Conservation (phyloP, 2,888 invertebrate genomes). For the Torymus auratus region DNA sequence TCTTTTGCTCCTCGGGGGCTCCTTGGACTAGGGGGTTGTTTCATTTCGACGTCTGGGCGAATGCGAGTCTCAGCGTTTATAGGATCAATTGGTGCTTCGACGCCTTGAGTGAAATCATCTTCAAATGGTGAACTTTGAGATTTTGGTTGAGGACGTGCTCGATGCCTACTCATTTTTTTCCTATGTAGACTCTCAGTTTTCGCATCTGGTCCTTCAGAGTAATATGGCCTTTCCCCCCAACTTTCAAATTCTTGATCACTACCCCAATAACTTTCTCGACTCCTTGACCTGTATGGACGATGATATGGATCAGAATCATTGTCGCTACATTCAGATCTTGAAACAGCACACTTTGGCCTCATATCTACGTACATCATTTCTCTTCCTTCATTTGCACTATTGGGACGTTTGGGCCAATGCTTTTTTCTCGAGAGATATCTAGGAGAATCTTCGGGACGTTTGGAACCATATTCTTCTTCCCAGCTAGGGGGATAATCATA, state of each 20-base stretch:
- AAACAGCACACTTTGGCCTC: slow-evolving; percentile 70
- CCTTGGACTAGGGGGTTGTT: slow-evolving; percentile 66
- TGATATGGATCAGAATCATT: slow-evolving; percentile 73
- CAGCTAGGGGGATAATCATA: slow-evolving; percentile 69
- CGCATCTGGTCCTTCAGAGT: slow-evolving; percentile 72
- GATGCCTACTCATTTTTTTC: slow-evolving; percentile 72
- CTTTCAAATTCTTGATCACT: slow-evolving; percentile 75
- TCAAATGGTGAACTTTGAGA: slow-evolving; percentile 81
- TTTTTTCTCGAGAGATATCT: slow-evolving; percentile 71
- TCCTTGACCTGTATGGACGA: slow-evolving; percentile 72
- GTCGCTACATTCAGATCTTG: slow-evolving; percentile 75
- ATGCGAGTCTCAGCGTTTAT: slow-evolving; percentile 66
- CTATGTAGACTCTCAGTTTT: slow-evolving; percentile 73
- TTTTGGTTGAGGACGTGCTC: slow-evolving; percentile 65
- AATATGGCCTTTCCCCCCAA: slow-evolving; percentile 73
- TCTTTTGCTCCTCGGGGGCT: slow-evolving; percentile 65
- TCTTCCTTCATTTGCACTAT: slow-evolving; percentile 74
- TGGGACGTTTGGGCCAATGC: slow-evolving; percentile 74
- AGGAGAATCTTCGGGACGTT: slow-evolving; percentile 72
- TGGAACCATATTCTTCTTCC: slow-evolving; percentile 71
- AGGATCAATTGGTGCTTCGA: slow-evolving; percentile 69
- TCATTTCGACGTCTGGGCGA: slow-evolving; percentile 64
- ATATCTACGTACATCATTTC: slow-evolving; percentile 70
- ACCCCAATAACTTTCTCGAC: slow-evolving; percentile 74
- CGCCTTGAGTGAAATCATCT: slow-evolving; percentile 79